These are phyloP conservation scores for Crotalus helleri DNA, from an alignment of 2,113 vertebrate species.

Conservation along the genomic window DNA sequence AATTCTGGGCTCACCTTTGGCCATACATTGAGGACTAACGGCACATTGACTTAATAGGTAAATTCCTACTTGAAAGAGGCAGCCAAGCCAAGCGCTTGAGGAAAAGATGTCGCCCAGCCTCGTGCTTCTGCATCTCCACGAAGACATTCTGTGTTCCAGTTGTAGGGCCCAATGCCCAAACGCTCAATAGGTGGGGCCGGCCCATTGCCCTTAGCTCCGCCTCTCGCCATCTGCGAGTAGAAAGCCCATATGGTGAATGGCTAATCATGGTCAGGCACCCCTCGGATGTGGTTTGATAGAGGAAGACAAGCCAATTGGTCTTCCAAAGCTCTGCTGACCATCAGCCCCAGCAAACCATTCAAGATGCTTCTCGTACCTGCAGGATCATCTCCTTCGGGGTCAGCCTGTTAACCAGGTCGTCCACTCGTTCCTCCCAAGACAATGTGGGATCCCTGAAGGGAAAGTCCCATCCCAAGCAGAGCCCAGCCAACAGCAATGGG, in stretches of 20 bases:
- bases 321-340: neutral
- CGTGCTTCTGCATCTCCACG: conserved; percentile 55
- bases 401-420: conserved; percentile 11
- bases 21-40: neutral
- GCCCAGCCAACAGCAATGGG: neutral
- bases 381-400: conserved; percentile 10
- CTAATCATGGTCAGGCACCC: neutral
- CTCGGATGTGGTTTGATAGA: neutral
- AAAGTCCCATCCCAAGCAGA: neutral
- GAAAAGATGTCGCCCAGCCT: conserved; percentile 56
- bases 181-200: conserved; percentile 60
- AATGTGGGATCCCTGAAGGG: conserved; percentile 15
- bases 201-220: conserved; percentile 55
- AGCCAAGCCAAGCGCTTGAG: conserved; percentile 36
- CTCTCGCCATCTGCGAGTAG: conserved; percentile 54
- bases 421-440: conserved; percentile 21
- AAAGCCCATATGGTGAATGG: neutral
- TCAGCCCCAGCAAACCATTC: neutral
- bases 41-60: neutral
- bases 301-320: neutral
- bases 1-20: neutral
- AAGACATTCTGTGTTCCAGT: conserved; percentile 69
- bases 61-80: conserved; percentile 50
- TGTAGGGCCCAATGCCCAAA: conserved; percentile 60
- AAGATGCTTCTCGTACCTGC: neutral